Base-by-base conservation (phyloP, 2,888 invertebrate species). In the Sceliomorpha sp. region DNA sequence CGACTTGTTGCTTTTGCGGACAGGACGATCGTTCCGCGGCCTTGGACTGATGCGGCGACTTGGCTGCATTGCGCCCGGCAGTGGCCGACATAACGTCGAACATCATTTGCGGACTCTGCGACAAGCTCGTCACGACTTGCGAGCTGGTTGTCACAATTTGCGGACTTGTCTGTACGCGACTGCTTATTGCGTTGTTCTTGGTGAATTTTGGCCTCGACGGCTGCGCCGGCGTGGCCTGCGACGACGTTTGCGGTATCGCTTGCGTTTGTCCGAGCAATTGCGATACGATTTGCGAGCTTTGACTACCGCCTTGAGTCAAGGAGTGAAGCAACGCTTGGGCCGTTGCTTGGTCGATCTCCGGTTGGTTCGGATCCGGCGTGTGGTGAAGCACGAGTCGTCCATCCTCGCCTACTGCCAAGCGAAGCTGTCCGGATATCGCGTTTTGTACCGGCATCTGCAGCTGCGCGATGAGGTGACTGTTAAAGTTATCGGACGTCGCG, bases 381-480 rank as follows among this genome's bases (percentile, higher is more conserved):
- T 93, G 93, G 36, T 93, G 92, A 45, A 93, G 84, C 32, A 93
- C 90, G 36, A 93, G 88, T 14, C 92, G 89, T 5, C 93, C 93
- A 74, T 93, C 93, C 82, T 94, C 93, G 0, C 92, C 91, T 40
- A 93, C 89, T 0, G 93, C 91, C 53, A 94, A 86, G 62, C 92
- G 91, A 58, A 93, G 89, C 51, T 92, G 92, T 0, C 92, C 92
- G 9, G 86, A 82, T 55, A 88, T 82, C 9, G 87, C 59, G 68
- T 85, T 87, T 66, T 86, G 87, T 17, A 86, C 81, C 39, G 88
- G 88, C 76, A 87, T 88, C 13, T 91, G 91, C 4, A 92, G 84
- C 74, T 92, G 92, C 1, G 90, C 89, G 42, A 90, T 89, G 29
- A 90, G 66, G 4, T 87, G 87, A 72, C 80, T 87, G 48, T 82